Percentiles rank a stretch among this genome's conserved stretches.
phyloP scores from a whole-genome alignment of 2,113 vertebrate species.

The Podarcis raffonei region DNA sequence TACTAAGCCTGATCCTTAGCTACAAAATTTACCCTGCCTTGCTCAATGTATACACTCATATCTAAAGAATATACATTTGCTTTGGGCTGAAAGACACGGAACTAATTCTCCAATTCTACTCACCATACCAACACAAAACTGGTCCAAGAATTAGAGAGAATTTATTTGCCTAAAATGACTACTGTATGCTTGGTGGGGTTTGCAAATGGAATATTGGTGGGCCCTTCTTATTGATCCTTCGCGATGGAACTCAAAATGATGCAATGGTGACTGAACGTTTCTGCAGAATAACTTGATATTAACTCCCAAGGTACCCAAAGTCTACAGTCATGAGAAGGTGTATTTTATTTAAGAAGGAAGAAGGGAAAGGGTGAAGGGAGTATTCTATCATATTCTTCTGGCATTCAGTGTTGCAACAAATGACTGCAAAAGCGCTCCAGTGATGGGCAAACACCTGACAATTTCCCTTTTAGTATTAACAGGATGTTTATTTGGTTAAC shows the following conservation, averaged over 20 bases:
- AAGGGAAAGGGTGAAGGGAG: neutral
- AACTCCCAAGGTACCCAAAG: neutral
- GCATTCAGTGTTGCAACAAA: neutral
- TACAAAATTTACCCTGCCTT: neutral
- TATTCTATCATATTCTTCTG: neutral
- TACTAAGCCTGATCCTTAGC: neutral
- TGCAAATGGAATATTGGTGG: neutral
- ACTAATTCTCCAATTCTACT: neutral
- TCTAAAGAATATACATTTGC: neutral
- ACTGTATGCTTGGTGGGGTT: neutral
- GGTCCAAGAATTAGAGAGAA: neutral
- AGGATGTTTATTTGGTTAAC: neutral
- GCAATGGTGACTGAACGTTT: neutral
- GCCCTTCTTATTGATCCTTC: neutral
- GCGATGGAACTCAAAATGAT: neutral
- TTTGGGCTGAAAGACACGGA: neutral
- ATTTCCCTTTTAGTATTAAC: neutral
- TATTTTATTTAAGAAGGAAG: neutral
- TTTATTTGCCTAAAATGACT: neutral
- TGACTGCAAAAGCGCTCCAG: neutral
- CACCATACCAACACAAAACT: neutral
- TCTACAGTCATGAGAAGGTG: neutral
- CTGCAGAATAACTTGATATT: neutral
- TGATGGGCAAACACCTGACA: neutral
- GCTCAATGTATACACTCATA: neutral